Conservation (phyloP, 2,888 invertebrate genomes). For the Hydropsyche betteni region DNA sequence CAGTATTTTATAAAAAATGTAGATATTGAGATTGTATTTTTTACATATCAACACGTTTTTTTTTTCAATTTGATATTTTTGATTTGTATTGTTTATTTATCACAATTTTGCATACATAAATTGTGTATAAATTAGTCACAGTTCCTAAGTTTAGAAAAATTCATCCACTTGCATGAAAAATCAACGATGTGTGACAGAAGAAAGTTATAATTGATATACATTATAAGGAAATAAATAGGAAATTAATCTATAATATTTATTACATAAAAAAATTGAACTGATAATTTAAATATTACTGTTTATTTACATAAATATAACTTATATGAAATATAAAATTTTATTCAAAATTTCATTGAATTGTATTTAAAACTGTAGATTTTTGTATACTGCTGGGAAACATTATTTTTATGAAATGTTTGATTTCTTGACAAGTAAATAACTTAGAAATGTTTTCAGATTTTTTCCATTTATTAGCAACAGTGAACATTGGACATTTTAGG, state of each 20-base stretch:
- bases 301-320: no score
- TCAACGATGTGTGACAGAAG: conserved; percentile 23
- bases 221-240: neutral
- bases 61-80: neutral
- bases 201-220: conserved; percentile 6
- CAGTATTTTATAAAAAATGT: neutral
- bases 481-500: conserved; percentile 60
- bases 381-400: conserved; percentile 62
- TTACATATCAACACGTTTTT: neutral
- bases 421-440: conserved; percentile 61
- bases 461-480: conserved; percentile 59
- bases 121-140: conserved; percentile 21
- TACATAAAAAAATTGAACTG: neutral
- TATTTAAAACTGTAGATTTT: conserved; percentile 61
- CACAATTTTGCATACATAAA: neutral
- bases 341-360: conserved; percentile 57
- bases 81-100: neutral
- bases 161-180: neutral
- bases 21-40: neutral
- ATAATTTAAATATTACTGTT: no score
- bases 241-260: neutral
- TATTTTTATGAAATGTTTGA: conserved; percentile 62
- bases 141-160: neutral
- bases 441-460: conserved; percentile 54
- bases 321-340: neutral